Base-by-base conservation (phyloP, 2,797 vertebrate genomes). In the Epinephelus malabaricus region DNA sequence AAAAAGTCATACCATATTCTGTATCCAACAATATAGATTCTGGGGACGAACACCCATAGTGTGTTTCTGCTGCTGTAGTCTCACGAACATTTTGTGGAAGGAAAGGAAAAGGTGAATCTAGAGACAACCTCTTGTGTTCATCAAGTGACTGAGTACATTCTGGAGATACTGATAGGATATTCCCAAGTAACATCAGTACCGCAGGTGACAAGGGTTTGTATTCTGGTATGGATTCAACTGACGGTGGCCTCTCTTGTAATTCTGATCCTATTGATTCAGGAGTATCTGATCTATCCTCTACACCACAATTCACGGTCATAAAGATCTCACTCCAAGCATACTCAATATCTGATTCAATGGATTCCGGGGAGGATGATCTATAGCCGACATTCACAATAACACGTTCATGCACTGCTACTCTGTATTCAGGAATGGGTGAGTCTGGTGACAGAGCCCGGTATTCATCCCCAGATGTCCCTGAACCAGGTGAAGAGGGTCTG, bases 361-460 rank as follows among this genome's bases (percentile, higher is more conserved):
- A 89, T 66, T 93, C 86, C 60, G 88, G 82, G 8, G 92, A 94
- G 1, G 81, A 6, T 38, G 92, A 89, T 65, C 87, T 83, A 75
- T 85, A 92, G 2, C 88, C 81, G 72, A 30, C 19, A 67, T 86
- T 88, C 50, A 85, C 12, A 54, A 85, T 81, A 11, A 85, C 75
- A 66, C 3, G 7, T 56, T 88, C 79, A 65, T 7, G 14, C 1
- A 51, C 38, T 58, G 8, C 23, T 61, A 60, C 21, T 61, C 60
- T 89, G 66, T 69, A 89, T 21, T 89, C 73, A 38, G 88, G 79
- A 69, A 90, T 71, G 2, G 87, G 89, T 38, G 91, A 94, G 81
- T 93, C 91, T 68, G 91, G 87, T 63, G 92, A 82, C 15, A 92
- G 49, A 64, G 15, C 19, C 21, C 66, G 73, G 50, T 75, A 83